phyloP scores from a whole-genome alignment of 2,888 invertebrate genomes.

The Synergus itoensis region DNA sequence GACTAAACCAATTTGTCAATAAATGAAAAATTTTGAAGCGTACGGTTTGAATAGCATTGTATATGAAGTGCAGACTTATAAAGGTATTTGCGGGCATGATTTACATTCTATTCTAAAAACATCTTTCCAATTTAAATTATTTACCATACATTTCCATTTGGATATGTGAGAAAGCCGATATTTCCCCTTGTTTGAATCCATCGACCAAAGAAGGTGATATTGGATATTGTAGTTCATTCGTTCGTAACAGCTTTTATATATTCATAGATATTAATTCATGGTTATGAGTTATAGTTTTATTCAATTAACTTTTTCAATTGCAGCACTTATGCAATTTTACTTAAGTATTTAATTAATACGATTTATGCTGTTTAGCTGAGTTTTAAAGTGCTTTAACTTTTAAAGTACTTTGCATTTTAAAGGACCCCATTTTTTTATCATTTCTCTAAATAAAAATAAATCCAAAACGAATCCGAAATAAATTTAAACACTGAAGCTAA shows the following conservation, averaged over 20 bases:
- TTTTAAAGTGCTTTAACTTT: too few species aligned
- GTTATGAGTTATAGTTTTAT: not conserved
- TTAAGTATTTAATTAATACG: not conserved
- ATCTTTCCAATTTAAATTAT: slow-evolving; percentile 17
- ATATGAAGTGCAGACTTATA: not conserved
- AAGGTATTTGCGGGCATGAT: not conserved
- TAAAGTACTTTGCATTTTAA: too few species aligned
- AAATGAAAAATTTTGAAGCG: not conserved
- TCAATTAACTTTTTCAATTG: not conserved
- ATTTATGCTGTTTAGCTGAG: too few species aligned
- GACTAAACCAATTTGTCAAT: not conserved
- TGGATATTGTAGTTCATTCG: slow-evolving; percentile 7
- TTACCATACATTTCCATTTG: slow-evolving; percentile 27
- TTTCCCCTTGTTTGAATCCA: slow-evolving; percentile 14
- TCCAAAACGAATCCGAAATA: too few species aligned
- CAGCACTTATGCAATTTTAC: not conserved
- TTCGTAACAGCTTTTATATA: slow-evolving; percentile 4
- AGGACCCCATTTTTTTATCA: too few species aligned
- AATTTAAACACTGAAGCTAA: too few species aligned
- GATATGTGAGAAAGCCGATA: slow-evolving; percentile 10
- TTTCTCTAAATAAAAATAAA: too few species aligned
- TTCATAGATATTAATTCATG: not conserved
- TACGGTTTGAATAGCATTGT: not conserved
- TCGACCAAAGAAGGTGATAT: slow-evolving; percentile 11
- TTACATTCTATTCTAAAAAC: slow-evolving; percentile 21